A percentile compares a stretch with the other conserved stretches of the same genome.
Evolutionary conservation across 2,797 vertebrate species (phyloP).

Genomic region (Sebastes iracundus): DNA sequence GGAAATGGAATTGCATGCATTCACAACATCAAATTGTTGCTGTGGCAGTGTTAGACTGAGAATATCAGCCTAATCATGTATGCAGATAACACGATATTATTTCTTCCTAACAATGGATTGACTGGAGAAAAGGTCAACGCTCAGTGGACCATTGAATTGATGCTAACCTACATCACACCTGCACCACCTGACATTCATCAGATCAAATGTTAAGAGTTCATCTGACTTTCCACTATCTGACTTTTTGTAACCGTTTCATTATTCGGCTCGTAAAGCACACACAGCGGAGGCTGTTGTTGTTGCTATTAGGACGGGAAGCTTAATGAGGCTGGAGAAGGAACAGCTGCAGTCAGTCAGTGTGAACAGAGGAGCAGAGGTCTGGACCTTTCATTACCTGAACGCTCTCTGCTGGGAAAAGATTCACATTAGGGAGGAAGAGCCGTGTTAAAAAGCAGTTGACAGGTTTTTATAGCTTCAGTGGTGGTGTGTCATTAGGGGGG

Average conservation of each 20-base stretch:
- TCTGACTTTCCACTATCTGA: neutral
- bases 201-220: neutral
- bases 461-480: slow-evolving; percentile 45
- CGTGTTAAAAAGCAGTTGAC: slow-evolving; percentile 50
- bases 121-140: slow-evolving; percentile 25
- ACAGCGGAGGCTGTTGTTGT: neutral
- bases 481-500: slow-evolving; percentile 57
- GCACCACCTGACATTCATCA: slow-evolving; percentile 4
- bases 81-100: neutral
- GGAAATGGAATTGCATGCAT: neutral
- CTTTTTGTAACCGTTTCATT: no score
- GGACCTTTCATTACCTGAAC: slow-evolving; percentile 56
- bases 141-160: neutral
- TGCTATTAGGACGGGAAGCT: slow-evolving; percentile 3
- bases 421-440: slow-evolving; percentile 10
- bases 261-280: neutral
- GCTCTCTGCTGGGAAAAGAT: slow-evolving; percentile 41
- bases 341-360: slow-evolving; percentile 40
- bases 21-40: neutral
- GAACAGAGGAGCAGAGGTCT: slow-evolving; percentile 12
- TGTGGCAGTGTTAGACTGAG: neutral
- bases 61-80: neutral
- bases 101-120: neutral
- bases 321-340: slow-evolving; percentile 6
- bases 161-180: slow-evolving; percentile 6